Base-by-base conservation (phyloP, 2,888 invertebrate species). In the Aporophyla lueneburgensis region DNA sequence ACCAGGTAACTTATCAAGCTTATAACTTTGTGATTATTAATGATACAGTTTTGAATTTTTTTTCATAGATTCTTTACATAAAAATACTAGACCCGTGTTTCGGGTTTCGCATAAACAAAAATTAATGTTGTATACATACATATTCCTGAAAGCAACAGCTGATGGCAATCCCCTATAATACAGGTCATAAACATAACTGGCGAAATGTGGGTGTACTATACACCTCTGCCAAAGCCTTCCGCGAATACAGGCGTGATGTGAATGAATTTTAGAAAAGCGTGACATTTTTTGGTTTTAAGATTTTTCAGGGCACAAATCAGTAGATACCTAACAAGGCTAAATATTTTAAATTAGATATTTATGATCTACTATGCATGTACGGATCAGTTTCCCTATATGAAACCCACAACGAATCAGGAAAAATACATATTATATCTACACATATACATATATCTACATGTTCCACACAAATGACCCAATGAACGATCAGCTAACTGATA, bases 401-500 rank as follows among this genome's bases (percentile, higher is more conserved):
- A 67, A 68, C 43, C 46, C n/a, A 71, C n/a, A 68, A 16, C 14
- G 19, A n/a, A 19, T 49, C 9, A 9, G 49, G 49, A 51, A 69
- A 71, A 68, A 5, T 12, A 27, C 14, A 40, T 21, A 33, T 33
- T 21, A 33, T 33, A 3, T 3, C 33, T 33, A 33, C 33, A 33
- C 33, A 33, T 33, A 33, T 33, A 33, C 33, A 16, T 46, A n/a
- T n/a, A n/a, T n/a, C n/a, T 14, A 40, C 9, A 16, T 46, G 5
- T n/a, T 21, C 21, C 16, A 27, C n/a, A 46, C 4, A 46, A 70
- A 68, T 58, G 9, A 6, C 14, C 27, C 33, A 70, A 70, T 21
- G 61, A 33, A 12, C 12, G 27, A 27, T 27, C 27, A 68, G 24
- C 21, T 21, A 21, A 46, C 43, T 27, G 19, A 33, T 33, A 19